Conservation (phyloP, 1,140 invertebrate genomes). For the Antheraea mylitta region DNA sequence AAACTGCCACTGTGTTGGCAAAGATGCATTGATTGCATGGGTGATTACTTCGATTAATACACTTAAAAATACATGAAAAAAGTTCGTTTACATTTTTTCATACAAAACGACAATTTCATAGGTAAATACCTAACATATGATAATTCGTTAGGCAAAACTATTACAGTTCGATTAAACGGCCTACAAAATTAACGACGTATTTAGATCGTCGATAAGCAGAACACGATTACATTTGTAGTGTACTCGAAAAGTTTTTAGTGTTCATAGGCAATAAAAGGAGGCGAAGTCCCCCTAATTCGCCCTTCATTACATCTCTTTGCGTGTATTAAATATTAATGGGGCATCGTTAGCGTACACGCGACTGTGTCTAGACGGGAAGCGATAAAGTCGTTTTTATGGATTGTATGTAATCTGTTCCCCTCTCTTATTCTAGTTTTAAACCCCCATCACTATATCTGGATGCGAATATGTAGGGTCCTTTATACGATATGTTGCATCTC, state of each 20-base stretch:
- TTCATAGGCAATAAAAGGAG: not conserved
- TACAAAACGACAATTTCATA: too few relatives aligned
- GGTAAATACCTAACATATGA: too few relatives aligned
- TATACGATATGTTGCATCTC: not conserved
- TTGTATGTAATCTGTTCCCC: constrained; percentile 30
- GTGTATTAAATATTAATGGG: constrained; percentile 51
- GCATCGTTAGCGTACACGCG: constrained; percentile 51
- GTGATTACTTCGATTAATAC: too few relatives aligned
- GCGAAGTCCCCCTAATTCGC: not conserved
- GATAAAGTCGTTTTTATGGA: constrained; percentile 43
- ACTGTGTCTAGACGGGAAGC: constrained; percentile 59
- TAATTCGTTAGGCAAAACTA: too few relatives aligned
- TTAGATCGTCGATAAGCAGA: not conserved
- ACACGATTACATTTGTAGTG: not conserved
- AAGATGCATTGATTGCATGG: too few relatives aligned
- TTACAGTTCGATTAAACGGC: too few relatives aligned
- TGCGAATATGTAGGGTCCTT: not conserved
- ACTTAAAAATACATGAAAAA: too few relatives aligned
- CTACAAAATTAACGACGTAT: not conserved
- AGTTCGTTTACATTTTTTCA: too few relatives aligned
- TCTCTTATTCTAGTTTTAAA: constrained; percentile 7
- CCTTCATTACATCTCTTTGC: constrained; percentile 21
- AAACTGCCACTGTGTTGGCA: too few relatives aligned
- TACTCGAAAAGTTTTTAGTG: constrained; percentile 2
- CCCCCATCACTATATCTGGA: constrained; percentile 3